Base-by-base conservation (phyloP, 30 jellyfish, hydroid and myxozoan genomes). In the Cassiopea xamachana region DNA sequence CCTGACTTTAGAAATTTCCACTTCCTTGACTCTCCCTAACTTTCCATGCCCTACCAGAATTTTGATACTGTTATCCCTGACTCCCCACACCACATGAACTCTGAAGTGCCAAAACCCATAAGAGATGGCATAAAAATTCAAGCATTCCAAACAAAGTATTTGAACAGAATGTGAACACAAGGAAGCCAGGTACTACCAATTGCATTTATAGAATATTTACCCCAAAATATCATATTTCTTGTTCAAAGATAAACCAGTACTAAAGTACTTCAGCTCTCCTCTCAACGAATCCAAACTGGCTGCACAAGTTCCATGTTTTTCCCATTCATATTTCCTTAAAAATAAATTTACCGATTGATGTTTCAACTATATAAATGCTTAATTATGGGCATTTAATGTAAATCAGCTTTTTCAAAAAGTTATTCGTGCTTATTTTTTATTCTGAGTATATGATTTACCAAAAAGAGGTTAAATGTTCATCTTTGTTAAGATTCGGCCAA, bases 281-380 rank as follows among this genome's bases (percentile, higher is more conserved):
- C 95, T 83, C 60, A 96, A 83, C 27, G 98, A 91, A 1, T 50
- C 82, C 17, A 89, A 80, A 80, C 98, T 96, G 14, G 97, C 97
- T 55, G 99, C 98, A 80, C 99, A 96, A 10, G 99, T 96, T 14
- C 99, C 99, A 86, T 96, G 99, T 60, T 96, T 96, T 43, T 75
- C 96, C 95, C 97, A 96, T 74, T 96, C 99, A 81, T 96, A 98
- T 58, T 92, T 89, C 99, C 99, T 96, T 89, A 46, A 62, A 73
- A 27, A 62, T 0, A 60, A 8, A 3, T 55, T 27, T 27, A 27
- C 39, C 39, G 39, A 27, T 27, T 27, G 39, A 27, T 27, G 39
- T 0, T 27, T 27, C 39, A 27, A 27, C 39, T 27, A 27, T 27
- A 27, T 27, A 27, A 27, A 27, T 27, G 39, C 0, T 27, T 27